phyloP scores from a whole-genome alignment of 1,140 invertebrate species.

The Piezodorus guildinii region DNA sequence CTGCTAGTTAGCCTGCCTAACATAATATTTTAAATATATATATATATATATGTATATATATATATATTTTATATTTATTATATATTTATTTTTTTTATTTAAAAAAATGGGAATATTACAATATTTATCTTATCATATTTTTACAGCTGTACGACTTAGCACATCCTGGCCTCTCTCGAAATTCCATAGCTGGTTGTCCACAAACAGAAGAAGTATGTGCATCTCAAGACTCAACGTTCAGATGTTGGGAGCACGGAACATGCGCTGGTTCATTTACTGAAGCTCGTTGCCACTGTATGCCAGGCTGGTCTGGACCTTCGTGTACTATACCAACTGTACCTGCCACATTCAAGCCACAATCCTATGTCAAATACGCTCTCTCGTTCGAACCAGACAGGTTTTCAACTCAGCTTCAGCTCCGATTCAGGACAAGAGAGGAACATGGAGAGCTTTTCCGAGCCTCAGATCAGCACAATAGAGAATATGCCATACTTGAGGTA shows the following conservation, averaged over 20 bases:
- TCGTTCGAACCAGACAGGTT: slow-evolving; percentile 88
- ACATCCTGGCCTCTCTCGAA: slow-evolving; percentile 68
- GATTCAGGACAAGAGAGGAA: slow-evolving; percentile 84
- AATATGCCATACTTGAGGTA: slow-evolving; percentile 88
- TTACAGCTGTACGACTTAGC: slow-evolving; percentile 74
- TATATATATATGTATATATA: too few species aligned
- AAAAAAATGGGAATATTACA: too few species aligned
- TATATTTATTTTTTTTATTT: too few species aligned
- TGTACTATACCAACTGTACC: slow-evolving; percentile 76
- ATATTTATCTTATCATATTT: slow-evolving; percentile 1
- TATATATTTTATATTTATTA: too few species aligned
- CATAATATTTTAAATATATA: too few species aligned
- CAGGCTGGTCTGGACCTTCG: slow-evolving; percentile 78
- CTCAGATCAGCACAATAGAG: slow-evolving; percentile 85
- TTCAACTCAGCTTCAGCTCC: slow-evolving; percentile 79
- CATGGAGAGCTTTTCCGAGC: slow-evolving; percentile 85
- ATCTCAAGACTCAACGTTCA: slow-evolving; percentile 62
- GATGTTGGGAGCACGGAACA: slow-evolving; percentile 81
- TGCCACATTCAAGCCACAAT: slow-evolving; percentile 79
- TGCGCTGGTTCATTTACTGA: slow-evolving; percentile 84
- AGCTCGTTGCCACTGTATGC: slow-evolving; percentile 80
- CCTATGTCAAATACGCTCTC: slow-evolving; percentile 89
- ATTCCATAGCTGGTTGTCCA: slow-evolving; percentile 76
- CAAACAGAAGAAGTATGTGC: slow-evolving; percentile 82
- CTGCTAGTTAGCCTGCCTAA: too few species aligned